Evolutionary conservation across 2,113 vertebrate genomes (phyloP).

Genomic region (Osmerus mordax): DNA sequence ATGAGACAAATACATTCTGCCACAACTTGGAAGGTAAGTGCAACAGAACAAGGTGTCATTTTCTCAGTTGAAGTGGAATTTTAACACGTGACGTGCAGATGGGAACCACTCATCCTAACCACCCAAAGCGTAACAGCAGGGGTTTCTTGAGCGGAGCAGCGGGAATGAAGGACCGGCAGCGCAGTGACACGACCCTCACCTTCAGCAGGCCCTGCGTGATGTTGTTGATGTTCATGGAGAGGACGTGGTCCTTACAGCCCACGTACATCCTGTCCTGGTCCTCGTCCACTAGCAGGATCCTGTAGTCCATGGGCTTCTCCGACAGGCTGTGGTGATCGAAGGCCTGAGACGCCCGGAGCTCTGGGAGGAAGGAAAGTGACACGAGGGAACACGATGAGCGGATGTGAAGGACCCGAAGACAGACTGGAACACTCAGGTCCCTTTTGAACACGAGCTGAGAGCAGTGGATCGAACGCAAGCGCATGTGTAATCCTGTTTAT

Average conservation of each 20-base stretch:
- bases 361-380: slow-evolving; percentile 62
- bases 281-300: slow-evolving; percentile 97
- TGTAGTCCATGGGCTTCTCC: slow-evolving; percentile 89
- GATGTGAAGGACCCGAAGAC: background rate
- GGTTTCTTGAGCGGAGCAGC: too few species aligned
- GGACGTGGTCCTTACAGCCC: slow-evolving; percentile 94
- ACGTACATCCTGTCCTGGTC: slow-evolving; percentile 97
- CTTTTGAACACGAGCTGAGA: too few species aligned
- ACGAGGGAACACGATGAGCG: background rate
- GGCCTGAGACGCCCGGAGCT: slow-evolving; percentile 83
- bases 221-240: slow-evolving; percentile 98
- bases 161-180: too few species aligned
- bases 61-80: slow-evolving; percentile 8
- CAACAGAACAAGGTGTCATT: background rate
- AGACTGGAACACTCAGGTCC: background rate
- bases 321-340: slow-evolving; percentile 86
- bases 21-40: background rate
- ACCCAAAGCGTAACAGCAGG: too few species aligned
- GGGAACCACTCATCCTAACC: too few species aligned
- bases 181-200: slow-evolving; percentile 67
- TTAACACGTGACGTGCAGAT: too few species aligned
- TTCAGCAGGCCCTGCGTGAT: slow-evolving; percentile 87
- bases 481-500: too few species aligned
- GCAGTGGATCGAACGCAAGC: too few species aligned
- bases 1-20: background rate